Evolutionary conservation across 2,113 vertebrate species (phyloP).

Genomic region (Axis porcinus): DNA sequence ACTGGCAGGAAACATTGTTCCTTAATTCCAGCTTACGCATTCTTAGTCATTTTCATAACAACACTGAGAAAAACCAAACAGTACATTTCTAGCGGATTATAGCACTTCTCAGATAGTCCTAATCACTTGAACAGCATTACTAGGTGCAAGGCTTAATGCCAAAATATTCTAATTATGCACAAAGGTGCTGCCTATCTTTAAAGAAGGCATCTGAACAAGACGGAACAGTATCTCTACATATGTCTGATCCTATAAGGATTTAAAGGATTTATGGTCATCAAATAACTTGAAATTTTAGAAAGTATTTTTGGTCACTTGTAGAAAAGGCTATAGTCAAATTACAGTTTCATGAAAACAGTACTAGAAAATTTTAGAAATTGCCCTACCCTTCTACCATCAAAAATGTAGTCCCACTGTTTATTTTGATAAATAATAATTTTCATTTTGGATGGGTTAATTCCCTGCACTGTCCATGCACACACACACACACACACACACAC

Average conservation of each 20-base stretch:
- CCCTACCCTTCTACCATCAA: neutral
- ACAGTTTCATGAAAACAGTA: neutral
- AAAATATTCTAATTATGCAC: conserved; percentile 50
- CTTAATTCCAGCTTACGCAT: conserved; percentile 43
- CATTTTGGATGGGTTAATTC: neutral
- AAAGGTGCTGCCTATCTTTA: neutral
- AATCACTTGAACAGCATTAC: conserved; percentile 44
- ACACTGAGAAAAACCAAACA: conserved; percentile 35
- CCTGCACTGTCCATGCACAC: neutral
- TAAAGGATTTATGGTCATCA: conserved; percentile 36
- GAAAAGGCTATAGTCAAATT: conserved; percentile 16
- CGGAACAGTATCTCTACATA: neutral
- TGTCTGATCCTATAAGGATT: neutral
- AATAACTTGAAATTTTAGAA: conserved; percentile 57
- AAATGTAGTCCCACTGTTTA: neutral
- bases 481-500: neutral
- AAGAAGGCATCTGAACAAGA: conserved; percentile 17
- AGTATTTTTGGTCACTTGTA: neutral
- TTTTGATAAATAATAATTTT: neutral
- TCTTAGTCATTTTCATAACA: conserved; percentile 60
- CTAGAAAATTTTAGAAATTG: neutral
- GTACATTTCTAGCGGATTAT: conserved; percentile 49
- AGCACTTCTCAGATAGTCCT: conserved; percentile 36
- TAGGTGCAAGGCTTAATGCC: neutral
- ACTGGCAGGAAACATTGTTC: conserved; percentile 41